Percentiles rank a stretch among this genome's conserved stretches.
Evolutionary conservation across 2,113 vertebrate species (phyloP).

Genomic region (Cygnus atratus): DNA sequence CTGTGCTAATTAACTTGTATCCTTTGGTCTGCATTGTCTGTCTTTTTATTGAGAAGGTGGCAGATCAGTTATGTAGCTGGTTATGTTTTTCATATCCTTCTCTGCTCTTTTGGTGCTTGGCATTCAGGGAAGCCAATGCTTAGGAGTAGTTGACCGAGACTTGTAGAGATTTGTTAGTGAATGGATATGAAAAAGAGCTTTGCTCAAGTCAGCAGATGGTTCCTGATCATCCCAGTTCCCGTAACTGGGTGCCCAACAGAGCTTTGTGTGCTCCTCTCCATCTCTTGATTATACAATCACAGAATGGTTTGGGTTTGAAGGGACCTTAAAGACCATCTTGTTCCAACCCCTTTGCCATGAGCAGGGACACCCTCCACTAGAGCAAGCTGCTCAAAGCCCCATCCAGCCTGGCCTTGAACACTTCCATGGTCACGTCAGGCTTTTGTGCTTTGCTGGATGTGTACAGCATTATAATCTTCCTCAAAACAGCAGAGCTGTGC

Average conservation of each 20-base stretch:
- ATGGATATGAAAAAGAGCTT: not conserved
- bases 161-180: not conserved
- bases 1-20: not conserved
- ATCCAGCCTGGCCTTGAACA: not conserved
- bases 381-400: not conserved
- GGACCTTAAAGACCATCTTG: no score
- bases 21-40: not conserved
- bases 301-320: no score
- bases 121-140: not conserved
- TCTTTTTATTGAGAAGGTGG: not conserved
- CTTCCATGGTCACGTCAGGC: not conserved
- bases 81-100: not conserved
- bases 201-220: not conserved
- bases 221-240: not conserved
- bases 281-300: not conserved
- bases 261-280: not conserved
- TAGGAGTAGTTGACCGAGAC: not conserved
- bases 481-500: not conserved
- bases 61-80: rapidly evolving
- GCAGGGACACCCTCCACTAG: not conserved
- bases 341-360: no score
- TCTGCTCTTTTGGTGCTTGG: not conserved
- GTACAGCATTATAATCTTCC: not conserved
- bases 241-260: not conserved
- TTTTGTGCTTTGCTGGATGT: not conserved